Percentiles rank a stretch among this genome's conserved stretches.
phyloP scores from a whole-genome alignment of 2,888 invertebrate genomes.

The Parapristionchus giblindavisi region DNA sequence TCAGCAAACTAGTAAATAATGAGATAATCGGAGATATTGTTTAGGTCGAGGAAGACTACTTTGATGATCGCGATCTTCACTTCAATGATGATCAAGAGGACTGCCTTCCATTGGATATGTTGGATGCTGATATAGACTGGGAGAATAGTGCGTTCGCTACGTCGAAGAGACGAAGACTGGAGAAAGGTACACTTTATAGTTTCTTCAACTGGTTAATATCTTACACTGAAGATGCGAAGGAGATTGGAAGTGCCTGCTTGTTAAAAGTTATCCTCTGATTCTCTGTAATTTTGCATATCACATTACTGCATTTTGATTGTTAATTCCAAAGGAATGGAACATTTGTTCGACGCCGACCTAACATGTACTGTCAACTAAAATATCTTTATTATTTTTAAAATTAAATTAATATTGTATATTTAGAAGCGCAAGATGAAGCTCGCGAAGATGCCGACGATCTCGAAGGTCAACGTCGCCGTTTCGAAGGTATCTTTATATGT shows the following conservation, averaged over 20 bases:
- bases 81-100: conserved; percentile 53
- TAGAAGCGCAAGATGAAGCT: conserved; percentile 30
- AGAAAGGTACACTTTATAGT: conserved; percentile 35
- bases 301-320: too few relatives aligned
- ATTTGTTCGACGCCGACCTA: too few relatives aligned
- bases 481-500: too few relatives aligned
- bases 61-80: conserved; percentile 50
- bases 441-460: conserved; percentile 47
- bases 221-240: too few relatives aligned
- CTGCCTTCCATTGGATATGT: conserved; percentile 61
- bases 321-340: too few relatives aligned
- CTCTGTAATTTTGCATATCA: too few relatives aligned
- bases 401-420: background rate
- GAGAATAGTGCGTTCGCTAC: conserved; percentile 53
- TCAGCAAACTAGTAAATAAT: too few relatives aligned
- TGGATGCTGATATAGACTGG: conserved; percentile 63
- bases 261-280: too few relatives aligned
- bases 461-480: conserved; percentile 50
- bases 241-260: too few relatives aligned
- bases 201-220: too few relatives aligned
- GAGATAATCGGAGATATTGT: conserved; percentile 20
- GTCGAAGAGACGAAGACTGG: conserved; percentile 47
- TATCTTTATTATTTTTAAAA: too few relatives aligned
- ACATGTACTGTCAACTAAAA: too few relatives aligned
- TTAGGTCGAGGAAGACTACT: conserved; percentile 62